Conservation (phyloP, 2,888 invertebrate genomes). For the Pristionchus japonicus region DNA sequence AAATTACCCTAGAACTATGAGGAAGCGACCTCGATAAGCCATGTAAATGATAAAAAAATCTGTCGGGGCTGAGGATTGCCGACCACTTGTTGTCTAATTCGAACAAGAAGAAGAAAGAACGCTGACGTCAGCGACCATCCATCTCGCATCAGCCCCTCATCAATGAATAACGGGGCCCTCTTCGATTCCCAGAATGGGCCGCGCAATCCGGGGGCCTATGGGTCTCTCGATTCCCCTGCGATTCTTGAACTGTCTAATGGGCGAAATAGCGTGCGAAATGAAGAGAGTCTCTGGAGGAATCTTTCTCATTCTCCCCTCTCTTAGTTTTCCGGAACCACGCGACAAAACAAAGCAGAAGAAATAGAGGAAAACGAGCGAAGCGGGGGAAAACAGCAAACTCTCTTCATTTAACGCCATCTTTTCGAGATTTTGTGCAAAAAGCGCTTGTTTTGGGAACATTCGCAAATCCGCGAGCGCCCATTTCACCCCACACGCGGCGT, state of each 20-base stretch:
- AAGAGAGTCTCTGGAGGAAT: background rate
- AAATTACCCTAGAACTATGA: too few species aligned
- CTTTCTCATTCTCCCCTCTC: background rate
- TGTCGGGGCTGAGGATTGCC: too few species aligned
- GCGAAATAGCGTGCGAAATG: background rate
- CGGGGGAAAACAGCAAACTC: background rate
- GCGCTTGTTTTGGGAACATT: background rate
- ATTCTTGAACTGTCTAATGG: background rate
- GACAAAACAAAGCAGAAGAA: conserved; percentile 33
- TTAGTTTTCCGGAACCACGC: conserved; percentile 23
- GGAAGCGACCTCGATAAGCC: too few species aligned
- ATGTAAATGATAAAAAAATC: too few species aligned
- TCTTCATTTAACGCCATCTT: background rate
- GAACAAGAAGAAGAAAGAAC: background rate
- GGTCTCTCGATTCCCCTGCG: background rate
- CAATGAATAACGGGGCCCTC: background rate
- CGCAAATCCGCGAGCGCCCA: background rate
- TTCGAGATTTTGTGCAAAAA: background rate
- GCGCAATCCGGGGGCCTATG: background rate
- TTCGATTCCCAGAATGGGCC: background rate
- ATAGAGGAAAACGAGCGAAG: background rate
- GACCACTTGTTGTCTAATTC: background rate
- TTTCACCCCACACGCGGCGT: too few species aligned
- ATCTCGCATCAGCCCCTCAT: background rate
- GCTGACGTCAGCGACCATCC: background rate